Evolutionary conservation across 2,113 vertebrate genomes (phyloP).

Genomic region (Syngnathus scovelli): DNA sequence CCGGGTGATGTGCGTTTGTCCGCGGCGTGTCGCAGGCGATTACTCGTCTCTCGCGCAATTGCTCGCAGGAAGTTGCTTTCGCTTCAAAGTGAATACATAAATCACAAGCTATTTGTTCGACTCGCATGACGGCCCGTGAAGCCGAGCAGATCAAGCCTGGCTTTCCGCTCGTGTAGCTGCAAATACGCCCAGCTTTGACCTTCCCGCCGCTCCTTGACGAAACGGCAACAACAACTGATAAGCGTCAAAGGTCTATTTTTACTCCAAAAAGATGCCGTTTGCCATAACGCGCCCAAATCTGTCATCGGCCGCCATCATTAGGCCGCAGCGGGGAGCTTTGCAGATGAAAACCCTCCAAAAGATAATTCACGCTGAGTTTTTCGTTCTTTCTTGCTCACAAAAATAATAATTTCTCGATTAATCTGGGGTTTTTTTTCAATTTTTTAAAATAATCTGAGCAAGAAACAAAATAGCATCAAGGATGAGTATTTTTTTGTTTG

Average conservation of each 20-base stretch:
- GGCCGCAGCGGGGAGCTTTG: constrained; percentile 21
- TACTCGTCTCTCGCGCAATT: background rate
- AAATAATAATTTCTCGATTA: too few relatives aligned
- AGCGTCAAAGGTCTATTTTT: constrained; percentile 53
- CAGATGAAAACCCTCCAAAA: constrained; percentile 45
- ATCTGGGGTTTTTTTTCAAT: too few relatives aligned
- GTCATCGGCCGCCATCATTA: constrained; percentile 43
- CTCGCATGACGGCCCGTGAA: constrained; percentile 20
- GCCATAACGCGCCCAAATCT: constrained; percentile 33
- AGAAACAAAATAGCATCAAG: constrained; percentile 33
- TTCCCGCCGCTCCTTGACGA: constrained; percentile 39
- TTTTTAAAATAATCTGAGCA: too few relatives aligned
- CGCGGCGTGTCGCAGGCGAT: constrained; percentile 3
- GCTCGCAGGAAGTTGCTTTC: constrained; percentile 9
- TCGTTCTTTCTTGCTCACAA: constrained; percentile 30
- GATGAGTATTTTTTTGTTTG: constrained; percentile 39
- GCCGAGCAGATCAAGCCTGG: constrained; percentile 5
- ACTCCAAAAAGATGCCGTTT: constrained; percentile 33
- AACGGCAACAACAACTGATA: constrained; percentile 28
- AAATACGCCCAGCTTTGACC: constrained; percentile 36
- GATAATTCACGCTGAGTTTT: constrained; percentile 43
- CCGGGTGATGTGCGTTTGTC: background rate
- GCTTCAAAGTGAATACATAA: constrained; percentile 23
- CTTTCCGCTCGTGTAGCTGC: constrained; percentile 5
- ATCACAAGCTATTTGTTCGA: constrained; percentile 11